These are phyloP conservation scores for Eudemis profundana DNA, from an alignment of 2,888 invertebrate genomes.

Conservation along the genomic window DNA sequence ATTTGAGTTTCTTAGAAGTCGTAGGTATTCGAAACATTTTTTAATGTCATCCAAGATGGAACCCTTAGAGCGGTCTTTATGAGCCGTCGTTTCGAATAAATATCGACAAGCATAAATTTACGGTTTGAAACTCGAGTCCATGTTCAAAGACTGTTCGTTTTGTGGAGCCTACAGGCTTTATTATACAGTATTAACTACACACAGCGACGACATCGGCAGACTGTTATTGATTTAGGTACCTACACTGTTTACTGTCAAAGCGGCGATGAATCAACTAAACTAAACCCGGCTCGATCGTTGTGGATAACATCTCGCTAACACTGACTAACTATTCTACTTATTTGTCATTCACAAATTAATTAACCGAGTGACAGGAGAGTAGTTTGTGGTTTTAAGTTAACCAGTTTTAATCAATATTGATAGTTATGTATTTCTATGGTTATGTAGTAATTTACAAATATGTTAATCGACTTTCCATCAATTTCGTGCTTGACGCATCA, in stretches of 20 bases:
- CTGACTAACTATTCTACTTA: conserved; percentile 6
- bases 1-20: conserved; percentile 21
- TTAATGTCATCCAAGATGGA: conserved; percentile 11
- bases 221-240: conserved; percentile 55
- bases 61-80: conserved; percentile 24
- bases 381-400: no score
- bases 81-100: conserved; percentile 22
- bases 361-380: neutral
- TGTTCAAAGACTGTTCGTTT: conserved; percentile 27
- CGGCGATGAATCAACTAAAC: conserved; percentile 50
- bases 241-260: conserved; percentile 48
- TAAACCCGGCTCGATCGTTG: conserved; percentile 20
- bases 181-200: conserved; percentile 28
- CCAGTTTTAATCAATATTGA: no score
- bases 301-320: conserved; percentile 18
- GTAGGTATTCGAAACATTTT: conserved; percentile 14
- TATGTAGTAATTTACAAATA: neutral
- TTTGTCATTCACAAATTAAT: conserved; percentile 12
- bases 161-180: conserved; percentile 14
- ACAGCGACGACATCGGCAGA: conserved; percentile 37
- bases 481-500: conserved; percentile 49
- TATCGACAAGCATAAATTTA: conserved; percentile 33
- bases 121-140: conserved; percentile 25
- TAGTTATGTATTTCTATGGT: neutral
- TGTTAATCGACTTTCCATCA: conserved; percentile 42